Evolutionary conservation across 2,888 invertebrate species (phyloP).

Genomic region (Miltochrista miniata): DNA sequence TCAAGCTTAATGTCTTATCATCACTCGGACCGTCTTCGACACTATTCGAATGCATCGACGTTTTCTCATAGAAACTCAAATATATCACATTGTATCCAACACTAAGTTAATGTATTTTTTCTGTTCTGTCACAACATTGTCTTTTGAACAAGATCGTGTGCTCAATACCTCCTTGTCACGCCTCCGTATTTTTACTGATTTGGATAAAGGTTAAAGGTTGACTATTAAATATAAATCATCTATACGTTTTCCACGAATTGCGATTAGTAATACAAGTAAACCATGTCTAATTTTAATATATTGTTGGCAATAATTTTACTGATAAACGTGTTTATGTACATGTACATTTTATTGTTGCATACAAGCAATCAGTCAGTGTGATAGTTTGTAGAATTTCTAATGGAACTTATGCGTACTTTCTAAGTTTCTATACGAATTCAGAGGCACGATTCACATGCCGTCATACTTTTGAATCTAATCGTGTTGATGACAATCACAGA

Average conservation of each 20-base stretch:
- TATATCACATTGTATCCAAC: slow-evolving; percentile 39
- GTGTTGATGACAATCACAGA: neutral
- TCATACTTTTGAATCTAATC: neutral
- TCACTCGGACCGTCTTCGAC: slow-evolving; percentile 39
- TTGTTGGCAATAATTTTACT: neutral
- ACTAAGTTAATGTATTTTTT: slow-evolving; percentile 28
- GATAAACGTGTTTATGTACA: too few relatives aligned
- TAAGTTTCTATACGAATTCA: neutral
- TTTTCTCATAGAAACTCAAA: slow-evolving; percentile 47
- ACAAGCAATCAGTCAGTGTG: neutral
- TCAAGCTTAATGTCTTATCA: slow-evolving; percentile 44
- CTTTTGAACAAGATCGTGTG: slow-evolving; percentile 18
- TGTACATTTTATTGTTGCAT: too few relatives aligned
- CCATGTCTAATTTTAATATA: slow-evolving; percentile 13
- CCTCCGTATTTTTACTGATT: slow-evolving; percentile 16
- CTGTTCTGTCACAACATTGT: slow-evolving; percentile 25
- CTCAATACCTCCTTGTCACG: slow-evolving; percentile 19
- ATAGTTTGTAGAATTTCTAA: neutral
- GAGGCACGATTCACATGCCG: neutral
- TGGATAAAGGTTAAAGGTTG: slow-evolving; percentile 33
- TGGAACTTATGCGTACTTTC: neutral
- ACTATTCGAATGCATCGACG: slow-evolving; percentile 55
- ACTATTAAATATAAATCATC: slow-evolving; percentile 30
- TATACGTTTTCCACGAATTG: slow-evolving; percentile 20
- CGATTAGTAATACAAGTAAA: slow-evolving; percentile 19